Conservation (phyloP, 2,797 vertebrate species). For the Dromococcyx pavoninus region DNA sequence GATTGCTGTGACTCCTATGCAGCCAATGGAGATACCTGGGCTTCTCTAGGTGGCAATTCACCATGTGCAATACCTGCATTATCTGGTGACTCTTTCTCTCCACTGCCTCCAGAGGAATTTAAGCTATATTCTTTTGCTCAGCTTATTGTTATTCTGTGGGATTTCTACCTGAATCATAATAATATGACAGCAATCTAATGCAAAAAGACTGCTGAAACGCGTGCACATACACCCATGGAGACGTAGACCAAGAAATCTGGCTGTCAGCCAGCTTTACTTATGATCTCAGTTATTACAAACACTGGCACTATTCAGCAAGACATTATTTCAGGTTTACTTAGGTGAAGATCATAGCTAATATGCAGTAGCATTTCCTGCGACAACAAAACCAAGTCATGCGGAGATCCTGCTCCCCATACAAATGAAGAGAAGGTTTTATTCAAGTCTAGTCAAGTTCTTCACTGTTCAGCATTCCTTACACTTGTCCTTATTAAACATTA, state of each 20-base stretch:
- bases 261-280: neutral
- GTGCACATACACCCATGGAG: neutral
- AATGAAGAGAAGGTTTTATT: neutral
- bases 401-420: conserved; percentile 8
- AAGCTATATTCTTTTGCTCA: neutral
- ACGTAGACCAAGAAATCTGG: neutral
- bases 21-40: neutral
- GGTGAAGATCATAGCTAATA: neutral
- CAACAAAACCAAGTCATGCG: neutral
- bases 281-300: neutral
- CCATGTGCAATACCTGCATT: neutral
- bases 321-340: neutral
- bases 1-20: neutral
- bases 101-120: neutral
- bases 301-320: too few species aligned
- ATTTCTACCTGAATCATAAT: neutral
- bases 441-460: neutral
- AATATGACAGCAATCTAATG: neutral
- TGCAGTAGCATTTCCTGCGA: neutral
- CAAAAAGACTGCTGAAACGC: neutral
- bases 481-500: neutral
- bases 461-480: neutral
- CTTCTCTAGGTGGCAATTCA: neutral
- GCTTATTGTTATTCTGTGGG: neutral
- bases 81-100: neutral